Conservation (phyloP, 2,113 vertebrate species). For the Octodon degus region DNA sequence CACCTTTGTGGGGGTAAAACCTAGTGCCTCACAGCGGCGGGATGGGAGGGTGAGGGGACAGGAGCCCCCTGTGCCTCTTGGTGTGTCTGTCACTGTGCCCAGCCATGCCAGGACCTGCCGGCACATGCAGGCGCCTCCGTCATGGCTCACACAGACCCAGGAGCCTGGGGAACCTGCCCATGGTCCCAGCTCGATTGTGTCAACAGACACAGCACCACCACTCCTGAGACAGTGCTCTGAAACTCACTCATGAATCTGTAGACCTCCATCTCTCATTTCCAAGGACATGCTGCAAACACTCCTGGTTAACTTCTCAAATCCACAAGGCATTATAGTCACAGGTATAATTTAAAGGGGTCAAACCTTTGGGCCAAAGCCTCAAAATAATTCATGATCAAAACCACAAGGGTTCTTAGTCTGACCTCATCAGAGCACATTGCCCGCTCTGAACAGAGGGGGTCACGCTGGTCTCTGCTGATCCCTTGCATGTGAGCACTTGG, state of each 20-base stretch:
- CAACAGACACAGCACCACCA: neutral
- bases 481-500: neutral
- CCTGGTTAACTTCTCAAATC: neutral
- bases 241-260: neutral
- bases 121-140: neutral
- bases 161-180: neutral
- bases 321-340: neutral
- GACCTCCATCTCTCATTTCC: neutral
- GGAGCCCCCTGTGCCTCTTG: neutral
- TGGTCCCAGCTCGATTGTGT: neutral
- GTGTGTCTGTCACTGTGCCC: neutral
- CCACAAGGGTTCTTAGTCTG: neutral
- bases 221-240: neutral
- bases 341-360: neutral
- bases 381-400: slow-evolving; percentile 13
- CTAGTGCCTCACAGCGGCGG: neutral
- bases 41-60: neutral
- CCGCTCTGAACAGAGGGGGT: neutral
- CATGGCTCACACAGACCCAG: neutral
- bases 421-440: neutral
- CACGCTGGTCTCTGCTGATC: neutral
- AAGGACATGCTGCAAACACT: neutral
- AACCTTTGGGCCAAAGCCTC: neutral
- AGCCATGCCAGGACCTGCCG: neutral
- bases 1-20: no score